Conservation (phyloP, 2,113 vertebrate genomes). For the Crotophaga sulcirostris region DNA sequence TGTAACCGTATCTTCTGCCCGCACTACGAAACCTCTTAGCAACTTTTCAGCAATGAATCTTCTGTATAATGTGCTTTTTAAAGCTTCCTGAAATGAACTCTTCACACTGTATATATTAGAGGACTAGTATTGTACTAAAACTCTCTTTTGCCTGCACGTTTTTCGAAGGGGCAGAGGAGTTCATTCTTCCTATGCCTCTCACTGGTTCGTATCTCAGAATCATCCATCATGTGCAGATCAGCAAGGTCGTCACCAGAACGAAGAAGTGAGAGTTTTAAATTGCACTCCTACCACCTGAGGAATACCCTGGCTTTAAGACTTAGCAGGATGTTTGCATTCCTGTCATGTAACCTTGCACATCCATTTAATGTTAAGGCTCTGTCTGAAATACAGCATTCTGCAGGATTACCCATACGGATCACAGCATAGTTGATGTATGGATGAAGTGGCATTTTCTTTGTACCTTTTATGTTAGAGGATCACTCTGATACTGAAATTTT, state of each 20-base stretch:
- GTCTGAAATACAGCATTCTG: not conserved
- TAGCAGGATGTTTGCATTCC: constrained; percentile 35
- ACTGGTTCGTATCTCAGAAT: not conserved
- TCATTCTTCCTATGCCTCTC: not conserved
- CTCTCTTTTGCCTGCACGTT: not conserved
- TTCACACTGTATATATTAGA: constrained; percentile 11
- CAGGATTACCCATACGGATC: not conserved
- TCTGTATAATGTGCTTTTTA: constrained; percentile 6
- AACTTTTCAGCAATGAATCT: constrained; percentile 26
- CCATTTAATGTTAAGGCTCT: not conserved
- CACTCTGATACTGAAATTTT: not conserved
- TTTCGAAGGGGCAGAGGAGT: not conserved
- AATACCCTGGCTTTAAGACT: constrained; percentile 6
- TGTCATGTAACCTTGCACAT: not conserved
- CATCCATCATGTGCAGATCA: constrained; percentile 19
- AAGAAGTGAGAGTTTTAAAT: constrained; percentile 51
- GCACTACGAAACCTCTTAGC: not conserved
- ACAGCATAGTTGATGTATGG: not conserved
- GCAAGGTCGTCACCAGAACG: not conserved
- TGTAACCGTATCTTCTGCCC: constrained; percentile 2
- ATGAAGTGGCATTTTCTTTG: not conserved
- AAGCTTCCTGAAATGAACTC: constrained; percentile 8
- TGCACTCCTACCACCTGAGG: constrained; percentile 19
- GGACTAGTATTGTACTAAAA: not conserved
- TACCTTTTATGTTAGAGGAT: not conserved